Base-by-base conservation (phyloP, 1,140 invertebrate species). In the Euwallacea fornicatus region DNA sequence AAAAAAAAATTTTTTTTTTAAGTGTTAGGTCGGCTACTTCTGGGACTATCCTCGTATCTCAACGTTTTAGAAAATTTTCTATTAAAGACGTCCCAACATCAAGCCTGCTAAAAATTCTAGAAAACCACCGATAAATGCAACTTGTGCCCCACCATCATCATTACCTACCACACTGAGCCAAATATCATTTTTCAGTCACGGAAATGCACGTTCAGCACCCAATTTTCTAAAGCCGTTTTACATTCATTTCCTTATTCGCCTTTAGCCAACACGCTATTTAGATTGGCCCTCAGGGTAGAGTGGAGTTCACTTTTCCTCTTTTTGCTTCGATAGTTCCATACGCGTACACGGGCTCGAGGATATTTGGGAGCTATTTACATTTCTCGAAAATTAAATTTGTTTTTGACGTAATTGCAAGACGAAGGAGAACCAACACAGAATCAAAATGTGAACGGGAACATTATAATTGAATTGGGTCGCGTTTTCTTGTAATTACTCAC, bases 401-500 rank as follows among this genome's bases (percentile, higher is more conserved):
- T 33, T 33, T 33, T 33, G 21, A 33, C 21, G 21, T 33, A 33
- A 33, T 33, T 33, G 21, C 21, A 33, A 33, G 21, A 33, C 21
- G 21, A 33, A 33, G 21, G 21, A 33, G 21, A 33, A 4, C 21
- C 21, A 33, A 33, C 21, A 33, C 21, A 33, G 21, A 33, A 33
- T 33, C 21, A 33, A 33, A 33, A 33, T 33, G 21, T 33, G 21
- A 33, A 33, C 21, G 21, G 9, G 46, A 50, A 50, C 62, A 64
- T 42, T 46, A n/a, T 33, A 72, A 72, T 74, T 65, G 65, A 74
- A 74, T 73, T 60, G 72, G 21, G 9, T 13, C 46, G 9, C 46
- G 46, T 50, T 50, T 50, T 50, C 46, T 50, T 50, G 46, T 75
- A 75, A 75, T 75, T 75, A 75, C 69, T 68, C 73, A 58, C 71